These are phyloP conservation scores for Ericerus pela DNA, from an alignment of 1,140 invertebrate genomes.

Conservation along the genomic window DNA sequence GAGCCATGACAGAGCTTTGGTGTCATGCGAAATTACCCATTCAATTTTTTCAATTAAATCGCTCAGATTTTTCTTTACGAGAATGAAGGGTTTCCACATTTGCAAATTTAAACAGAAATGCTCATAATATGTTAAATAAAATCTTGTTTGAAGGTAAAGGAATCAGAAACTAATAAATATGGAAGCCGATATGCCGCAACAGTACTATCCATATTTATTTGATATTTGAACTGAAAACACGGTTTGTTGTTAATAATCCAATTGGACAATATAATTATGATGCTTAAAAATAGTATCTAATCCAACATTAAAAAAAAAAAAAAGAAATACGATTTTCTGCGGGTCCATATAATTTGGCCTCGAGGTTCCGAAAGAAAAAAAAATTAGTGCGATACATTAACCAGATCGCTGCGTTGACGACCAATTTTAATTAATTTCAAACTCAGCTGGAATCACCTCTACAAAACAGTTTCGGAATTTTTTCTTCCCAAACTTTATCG, in stretches of 20 bases:
- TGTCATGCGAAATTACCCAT: slow-evolving; percentile 68
- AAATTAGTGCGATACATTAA: slow-evolving; percentile 91
- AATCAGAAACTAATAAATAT: slow-evolving; percentile 73
- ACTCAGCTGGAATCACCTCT: slow-evolving; percentile 72
- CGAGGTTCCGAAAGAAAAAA: slow-evolving; percentile 83
- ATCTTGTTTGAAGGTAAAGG: slow-evolving; percentile 76
- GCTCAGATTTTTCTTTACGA: slow-evolving; percentile 60
- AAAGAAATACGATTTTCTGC: slow-evolving; percentile 72
- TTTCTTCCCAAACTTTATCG: slow-evolving; percentile 53
- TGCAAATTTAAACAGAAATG: slow-evolving; percentile 71
- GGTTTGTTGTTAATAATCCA: not conserved
- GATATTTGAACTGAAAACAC: slow-evolving; percentile 79
- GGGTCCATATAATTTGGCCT: slow-evolving; percentile 72
- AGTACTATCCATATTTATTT: slow-evolving; percentile 86
- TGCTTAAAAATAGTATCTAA: slow-evolving; percentile 4
- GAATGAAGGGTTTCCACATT: slow-evolving; percentile 68
- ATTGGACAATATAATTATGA: too few species aligned
- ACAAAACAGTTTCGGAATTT: slow-evolving; percentile 71
- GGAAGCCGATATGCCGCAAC: slow-evolving; percentile 91
- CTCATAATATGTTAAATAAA: slow-evolving; percentile 88
- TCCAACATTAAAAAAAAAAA: slow-evolving; percentile 86
- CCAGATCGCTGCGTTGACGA: slow-evolving; percentile 56
- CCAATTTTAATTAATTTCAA: slow-evolving; percentile 70
- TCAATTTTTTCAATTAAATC: slow-evolving; percentile 62
- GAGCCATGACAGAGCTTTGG: too few species aligned